Percentiles rank a stretch among this genome's conserved stretches.
phyloP scores from a whole-genome alignment of 2,888 invertebrate species.

The Harpalus rufipes region DNA sequence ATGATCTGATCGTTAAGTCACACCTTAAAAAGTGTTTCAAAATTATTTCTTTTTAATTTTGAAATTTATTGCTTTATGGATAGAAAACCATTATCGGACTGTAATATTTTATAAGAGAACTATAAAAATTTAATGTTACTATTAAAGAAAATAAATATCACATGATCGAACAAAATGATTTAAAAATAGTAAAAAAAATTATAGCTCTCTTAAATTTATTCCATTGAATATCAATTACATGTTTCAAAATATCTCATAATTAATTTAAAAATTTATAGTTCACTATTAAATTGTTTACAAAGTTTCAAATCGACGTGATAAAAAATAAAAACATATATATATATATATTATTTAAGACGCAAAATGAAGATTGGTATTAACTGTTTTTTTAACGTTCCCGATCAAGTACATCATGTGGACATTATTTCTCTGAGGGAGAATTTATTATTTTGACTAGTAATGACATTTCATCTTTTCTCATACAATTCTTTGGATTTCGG shows the following conservation, averaged over 20 bases:
- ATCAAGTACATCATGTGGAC: no score
- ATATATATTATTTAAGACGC: no score
- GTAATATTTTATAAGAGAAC: neutral
- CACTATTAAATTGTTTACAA: neutral
- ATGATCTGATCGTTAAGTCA: conserved; percentile 26
- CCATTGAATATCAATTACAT: neutral
- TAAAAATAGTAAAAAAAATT: neutral
- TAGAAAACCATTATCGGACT: conserved; percentile 10
- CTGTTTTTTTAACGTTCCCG: no score
- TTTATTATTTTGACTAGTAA: no score
- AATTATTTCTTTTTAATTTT: conserved; percentile 33
- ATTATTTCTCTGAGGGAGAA: no score
- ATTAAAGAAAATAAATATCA: neutral
- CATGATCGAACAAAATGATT: neutral
- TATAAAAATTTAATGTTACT: conserved; percentile 9
- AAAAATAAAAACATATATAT: no score
- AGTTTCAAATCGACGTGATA: no score
- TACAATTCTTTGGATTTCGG: no score
- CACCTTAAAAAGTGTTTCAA: conserved; percentile 32
- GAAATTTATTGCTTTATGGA: conserved; percentile 27
- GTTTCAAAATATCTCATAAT: neutral
- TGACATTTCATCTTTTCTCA: no score
- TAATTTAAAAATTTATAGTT: neutral
- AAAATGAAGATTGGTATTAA: no score
- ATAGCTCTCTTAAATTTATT: neutral